Evolutionary conservation across 1,140 invertebrate genomes (phyloP).

Genomic region (Nomia melanderi): DNA sequence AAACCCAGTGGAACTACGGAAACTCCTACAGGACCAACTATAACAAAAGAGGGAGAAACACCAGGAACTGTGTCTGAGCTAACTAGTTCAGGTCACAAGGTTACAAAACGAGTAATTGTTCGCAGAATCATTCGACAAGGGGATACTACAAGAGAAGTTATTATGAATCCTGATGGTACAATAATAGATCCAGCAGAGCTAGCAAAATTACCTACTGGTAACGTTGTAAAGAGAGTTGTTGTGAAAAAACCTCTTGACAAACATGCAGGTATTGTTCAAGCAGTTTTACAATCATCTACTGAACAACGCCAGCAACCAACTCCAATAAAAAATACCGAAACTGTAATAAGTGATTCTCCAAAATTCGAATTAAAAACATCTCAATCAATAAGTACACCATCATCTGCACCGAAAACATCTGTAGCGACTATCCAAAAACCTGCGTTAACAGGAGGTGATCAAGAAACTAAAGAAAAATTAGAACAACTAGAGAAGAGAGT

Average conservation of each 20-base stretch:
- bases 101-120: slow-evolving; percentile 76
- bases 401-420: slow-evolving; percentile 21
- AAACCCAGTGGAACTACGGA: slow-evolving; percentile 65
- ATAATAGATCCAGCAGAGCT: slow-evolving; percentile 77
- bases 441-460: slow-evolving; percentile 62
- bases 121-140: slow-evolving; percentile 78
- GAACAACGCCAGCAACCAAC: slow-evolving; percentile 42
- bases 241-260: slow-evolving; percentile 77
- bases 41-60: slow-evolving; percentile 62
- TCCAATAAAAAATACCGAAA: slow-evolving; percentile 49
- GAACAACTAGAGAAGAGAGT: slow-evolving; percentile 76
- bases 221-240: slow-evolving; percentile 79
- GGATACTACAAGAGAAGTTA: slow-evolving; percentile 76
- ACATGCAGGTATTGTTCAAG: slow-evolving; percentile 66
- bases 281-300: slow-evolving; percentile 64
- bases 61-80: slow-evolving; percentile 9
- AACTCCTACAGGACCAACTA: slow-evolving; percentile 29
- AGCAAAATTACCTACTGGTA: slow-evolving; percentile 77
- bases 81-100: slow-evolving; percentile 62
- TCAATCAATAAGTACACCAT: slow-evolving; percentile 50
- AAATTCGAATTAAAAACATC: slow-evolving; percentile 77
- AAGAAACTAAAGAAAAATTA: slow-evolving; percentile 76
- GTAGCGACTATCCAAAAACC: slow-evolving; percentile 33
- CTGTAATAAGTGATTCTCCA: slow-evolving; percentile 44
- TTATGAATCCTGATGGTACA: slow-evolving; percentile 79